Conservation (phyloP, 2,888 invertebrate genomes). For the Poecilus cupreus region DNA sequence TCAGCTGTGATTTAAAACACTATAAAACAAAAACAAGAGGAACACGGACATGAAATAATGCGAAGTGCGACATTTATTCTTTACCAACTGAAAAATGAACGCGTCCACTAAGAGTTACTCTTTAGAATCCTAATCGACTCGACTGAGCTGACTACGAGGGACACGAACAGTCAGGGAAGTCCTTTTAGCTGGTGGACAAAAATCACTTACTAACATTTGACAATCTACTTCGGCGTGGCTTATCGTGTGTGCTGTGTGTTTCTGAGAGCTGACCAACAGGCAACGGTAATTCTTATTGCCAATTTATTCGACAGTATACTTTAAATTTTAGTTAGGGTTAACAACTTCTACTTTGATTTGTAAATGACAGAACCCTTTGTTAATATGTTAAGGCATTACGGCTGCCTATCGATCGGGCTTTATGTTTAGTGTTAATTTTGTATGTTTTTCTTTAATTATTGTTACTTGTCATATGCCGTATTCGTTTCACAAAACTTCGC, state of each 20-base stretch:
- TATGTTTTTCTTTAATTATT: slow-evolving; percentile 7
- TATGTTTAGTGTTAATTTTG: slow-evolving; percentile 44
- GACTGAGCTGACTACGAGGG: slow-evolving; percentile 59
- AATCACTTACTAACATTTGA: slow-evolving; percentile 6
- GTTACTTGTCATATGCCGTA: too few relatives aligned
- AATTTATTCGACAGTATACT: not conserved
- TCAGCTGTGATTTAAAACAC: slow-evolving; percentile 51
- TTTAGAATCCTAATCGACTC: slow-evolving; percentile 53
- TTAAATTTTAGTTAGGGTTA: not conserved
- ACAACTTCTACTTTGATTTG: not conserved
- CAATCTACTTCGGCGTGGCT: not conserved
- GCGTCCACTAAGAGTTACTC: slow-evolving; percentile 39
- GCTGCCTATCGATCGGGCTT: slow-evolving; percentile 31
- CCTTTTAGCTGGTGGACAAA: slow-evolving; percentile 47
- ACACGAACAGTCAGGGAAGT: slow-evolving; percentile 57
- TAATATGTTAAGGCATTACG: slow-evolving; percentile 37
- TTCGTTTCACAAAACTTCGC: too few relatives aligned
- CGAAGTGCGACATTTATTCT: slow-evolving; percentile 38
- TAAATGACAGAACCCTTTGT: slow-evolving; percentile 28
- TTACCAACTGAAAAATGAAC: slow-evolving; percentile 36
- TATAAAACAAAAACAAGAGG: slow-evolving; percentile 52
- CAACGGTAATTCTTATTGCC: slow-evolving; percentile 35
- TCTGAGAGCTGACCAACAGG: slow-evolving; percentile 55
- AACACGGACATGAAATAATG: slow-evolving; percentile 18
- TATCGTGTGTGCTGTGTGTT: slow-evolving; percentile 37